Evolutionary conservation across 2,888 invertebrate genomes (phyloP), one percentile per base, ranked within the genome.

Genomic region (Corythucha ciliata): DNA sequence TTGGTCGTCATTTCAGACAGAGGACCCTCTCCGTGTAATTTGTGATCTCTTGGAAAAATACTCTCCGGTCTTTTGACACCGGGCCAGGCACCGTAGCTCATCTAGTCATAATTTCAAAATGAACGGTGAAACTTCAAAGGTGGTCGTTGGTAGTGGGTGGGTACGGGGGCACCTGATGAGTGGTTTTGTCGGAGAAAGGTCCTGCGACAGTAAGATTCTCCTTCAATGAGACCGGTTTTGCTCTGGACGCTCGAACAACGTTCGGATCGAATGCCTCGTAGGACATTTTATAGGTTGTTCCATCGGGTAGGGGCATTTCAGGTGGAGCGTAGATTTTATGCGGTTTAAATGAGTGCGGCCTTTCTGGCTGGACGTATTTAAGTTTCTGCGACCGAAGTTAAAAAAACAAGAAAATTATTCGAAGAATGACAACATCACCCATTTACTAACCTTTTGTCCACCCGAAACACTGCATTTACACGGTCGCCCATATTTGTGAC

Each of bases 201-300:
- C 60, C 60, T 5, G 58, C 53, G 2, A 56, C 48, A 0, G 52
- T 36, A 25, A 60, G 39, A 33, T 57, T 59, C 16, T 56, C 58
- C 41, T 8, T 36, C 0, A 66, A 65, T 4, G 62, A 26, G 22
- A 62, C 57, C 3, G 66, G 66, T 18, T 58, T 57, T 16, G 61
- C 64, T 29, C 51, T 40, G 29, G 57, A 58, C 25, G 47, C 44
- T 24, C 53, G 46, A 25, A 59, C 22, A 29, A 53, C 33, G 24
- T 56, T 51, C 5, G 57, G 57, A 18, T 60, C 52, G 50, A 65
- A 61, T 2, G 68, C 67, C 48, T 66, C 65, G 55, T 64, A 70
- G 37, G 69, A 69, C 37, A 68, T 54, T 49, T 66, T 68, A 20
- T 67, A 66, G 0, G 69, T 67, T 2, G 69, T 69, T 3, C 65